phyloP scores from a whole-genome alignment of 2,888 invertebrate species.

The Stomorhina lunata region DNA sequence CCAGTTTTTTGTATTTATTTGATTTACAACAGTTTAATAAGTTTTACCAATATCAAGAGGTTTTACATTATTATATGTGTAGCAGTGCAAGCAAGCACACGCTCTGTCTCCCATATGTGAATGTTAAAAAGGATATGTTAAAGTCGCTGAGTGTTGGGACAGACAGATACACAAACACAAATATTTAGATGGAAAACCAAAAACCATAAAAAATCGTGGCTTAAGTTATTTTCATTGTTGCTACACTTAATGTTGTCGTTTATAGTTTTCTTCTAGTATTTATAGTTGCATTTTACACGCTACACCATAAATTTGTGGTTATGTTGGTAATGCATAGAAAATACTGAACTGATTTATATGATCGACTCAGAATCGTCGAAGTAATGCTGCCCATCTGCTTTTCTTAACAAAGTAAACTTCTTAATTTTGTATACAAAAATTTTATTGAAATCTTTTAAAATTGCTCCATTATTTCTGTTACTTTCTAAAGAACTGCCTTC shows the following conservation, averaged over 20 bases:
- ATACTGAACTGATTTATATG: too few species aligned
- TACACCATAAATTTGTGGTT: too few species aligned
- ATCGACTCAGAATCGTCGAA: too few species aligned
- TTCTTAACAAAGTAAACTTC: too few species aligned
- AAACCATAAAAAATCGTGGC: constrained; percentile 58
- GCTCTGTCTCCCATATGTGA: background rate
- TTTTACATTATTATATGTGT: constrained; percentile 54
- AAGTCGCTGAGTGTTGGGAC: background rate
- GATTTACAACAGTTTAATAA: constrained; percentile 65
- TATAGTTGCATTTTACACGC: too few species aligned
- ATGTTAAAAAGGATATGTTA: constrained; percentile 32
- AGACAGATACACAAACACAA: constrained; percentile 16
- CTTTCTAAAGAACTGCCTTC: too few species aligned
- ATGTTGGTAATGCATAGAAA: too few species aligned
- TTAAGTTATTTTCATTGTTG: constrained; percentile 35
- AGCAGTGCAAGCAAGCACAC: background rate
- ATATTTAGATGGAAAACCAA: constrained; percentile 47
- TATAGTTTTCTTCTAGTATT: constrained; percentile 26
- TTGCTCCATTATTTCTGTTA: too few species aligned
- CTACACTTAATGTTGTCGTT: constrained; percentile 41
- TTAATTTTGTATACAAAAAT: too few species aligned
- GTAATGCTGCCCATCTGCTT: too few species aligned
- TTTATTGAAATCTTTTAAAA: too few species aligned
- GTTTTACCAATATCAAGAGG: constrained; percentile 61
- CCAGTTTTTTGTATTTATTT: constrained; percentile 42